Evolutionary conservation across 2,797 vertebrate genomes (phyloP).

Genomic region (Myoxocephalus aenaeus): DNA sequence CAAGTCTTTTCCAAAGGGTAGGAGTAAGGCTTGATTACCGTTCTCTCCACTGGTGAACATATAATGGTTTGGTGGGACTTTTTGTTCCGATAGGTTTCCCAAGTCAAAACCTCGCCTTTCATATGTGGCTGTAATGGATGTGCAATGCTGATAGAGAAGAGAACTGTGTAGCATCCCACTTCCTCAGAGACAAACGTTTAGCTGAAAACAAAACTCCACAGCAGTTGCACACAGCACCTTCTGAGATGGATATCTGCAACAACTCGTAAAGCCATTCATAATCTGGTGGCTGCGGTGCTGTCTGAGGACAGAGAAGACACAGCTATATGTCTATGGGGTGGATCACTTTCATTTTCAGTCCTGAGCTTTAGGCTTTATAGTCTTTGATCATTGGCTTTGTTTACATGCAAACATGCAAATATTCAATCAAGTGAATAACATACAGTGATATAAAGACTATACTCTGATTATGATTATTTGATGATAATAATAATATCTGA

Average conservation of each 20-base stretch:
- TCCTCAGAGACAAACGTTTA: background rate
- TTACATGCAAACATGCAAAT: background rate
- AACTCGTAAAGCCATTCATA: background rate
- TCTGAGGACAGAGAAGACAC: background rate
- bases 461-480: background rate
- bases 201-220: slow-evolving; percentile 22
- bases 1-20: slow-evolving; percentile 3
- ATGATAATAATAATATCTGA: background rate
- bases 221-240: slow-evolving; percentile 11
- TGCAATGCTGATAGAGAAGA: background rate
- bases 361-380: background rate
- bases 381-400: background rate
- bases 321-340: background rate
- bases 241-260: slow-evolving; percentile 35
- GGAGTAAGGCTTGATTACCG: slow-evolving; percentile 2
- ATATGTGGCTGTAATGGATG: background rate
- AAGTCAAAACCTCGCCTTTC: background rate
- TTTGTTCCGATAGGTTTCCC: background rate
- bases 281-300: background rate
- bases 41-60: background rate
- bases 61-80: background rate
- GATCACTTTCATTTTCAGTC: background rate
- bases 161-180: background rate
- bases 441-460: background rate
- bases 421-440: background rate